Base-by-base conservation (phyloP, 2,797 vertebrate species). In the Cynopterus sphinx region DNA sequence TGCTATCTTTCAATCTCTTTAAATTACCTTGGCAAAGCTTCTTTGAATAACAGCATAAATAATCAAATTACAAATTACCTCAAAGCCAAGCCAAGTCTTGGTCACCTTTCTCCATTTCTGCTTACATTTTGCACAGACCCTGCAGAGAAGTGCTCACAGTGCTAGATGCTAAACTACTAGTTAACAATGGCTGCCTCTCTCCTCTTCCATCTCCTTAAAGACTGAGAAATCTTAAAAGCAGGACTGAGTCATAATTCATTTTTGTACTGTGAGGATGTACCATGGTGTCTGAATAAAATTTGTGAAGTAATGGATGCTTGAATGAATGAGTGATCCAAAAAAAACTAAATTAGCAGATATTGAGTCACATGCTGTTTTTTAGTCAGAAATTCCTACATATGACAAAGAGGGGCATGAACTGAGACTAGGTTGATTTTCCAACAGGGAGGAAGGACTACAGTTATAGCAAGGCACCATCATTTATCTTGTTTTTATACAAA, bases 11-110 rank as follows among this genome's bases (percentile, higher is more conserved):
- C 24, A 74, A 85, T 73, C 51, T 83, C 73, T 57, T 94, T 74
- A 92, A 85, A 74, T 81, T 71, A 96, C 90, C 39, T 84, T 92
- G 70, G 71, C 79, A 92, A 94, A 89, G 63, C 24, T 28, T 92
- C 83, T 93, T 75, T 87, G 81, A 77, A 87, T 46, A 95, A 78
- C 10, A 85, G 2, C 53, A 59, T 36, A 17, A 90, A 70, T 89
- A 92, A 90, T 65, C 41, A 65, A 89, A 91, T 79, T 39, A 92
- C 53, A 31, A 81, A 84, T 83, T 87, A 84, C 13, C 12, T 49
- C 59, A 59, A 87, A 93, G 84, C 39, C 49, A 92, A 70, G 79
- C 24, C 63, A 93, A 92, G n/a, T 12, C 3, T 78, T 33, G 33
- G 28, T 63, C 22, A 13, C 49, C 85, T 51, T 90, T 84, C 55